A percentile compares a stretch with the other conserved stretches of the same genome.
phyloP scores from a whole-genome alignment of 2,797 vertebrate genomes.

The Anniella stebbinsi region DNA sequence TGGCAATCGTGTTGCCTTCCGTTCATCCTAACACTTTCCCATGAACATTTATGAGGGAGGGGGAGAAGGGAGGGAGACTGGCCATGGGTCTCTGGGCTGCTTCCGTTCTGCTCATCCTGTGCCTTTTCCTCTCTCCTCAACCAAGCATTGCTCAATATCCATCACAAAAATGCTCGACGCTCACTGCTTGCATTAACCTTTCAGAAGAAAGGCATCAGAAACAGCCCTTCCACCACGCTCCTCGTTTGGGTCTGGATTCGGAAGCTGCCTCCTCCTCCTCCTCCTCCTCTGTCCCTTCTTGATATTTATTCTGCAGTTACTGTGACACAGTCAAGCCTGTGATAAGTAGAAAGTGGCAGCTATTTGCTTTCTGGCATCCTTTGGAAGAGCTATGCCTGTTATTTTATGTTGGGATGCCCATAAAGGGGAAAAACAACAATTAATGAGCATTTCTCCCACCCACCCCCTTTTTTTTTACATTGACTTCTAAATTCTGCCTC shows the following conservation, averaged over 20 bases:
- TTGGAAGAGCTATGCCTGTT: constrained; percentile 10
- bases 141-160: neutral
- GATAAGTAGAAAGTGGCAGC: neutral
- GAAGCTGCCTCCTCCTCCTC: neutral
- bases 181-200: neutral
- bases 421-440: neutral
- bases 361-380: rapidly evolving
- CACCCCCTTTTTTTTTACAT: neutral
- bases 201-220: neutral
- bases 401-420: constrained; percentile 12
- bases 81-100: neutral
- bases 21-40: neutral
- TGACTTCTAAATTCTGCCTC: constrained; percentile 45
- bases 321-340: neutral
- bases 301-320: neutral
- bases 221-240: neutral
- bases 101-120: neutral
- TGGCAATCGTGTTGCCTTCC: neutral
- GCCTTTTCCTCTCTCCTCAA: neutral
- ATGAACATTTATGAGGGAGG: no score
- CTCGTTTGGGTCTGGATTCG: neutral
- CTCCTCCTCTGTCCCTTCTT: neutral
- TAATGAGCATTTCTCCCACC: neutral
- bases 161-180: neutral
- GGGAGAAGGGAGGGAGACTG: neutral